A percentile compares a stretch with the other conserved stretches of the same genome.
These are phyloP conservation scores for Anguilla obscura DNA, from an alignment of 2,797 vertebrate genomes.

Conservation along the genomic window DNA sequence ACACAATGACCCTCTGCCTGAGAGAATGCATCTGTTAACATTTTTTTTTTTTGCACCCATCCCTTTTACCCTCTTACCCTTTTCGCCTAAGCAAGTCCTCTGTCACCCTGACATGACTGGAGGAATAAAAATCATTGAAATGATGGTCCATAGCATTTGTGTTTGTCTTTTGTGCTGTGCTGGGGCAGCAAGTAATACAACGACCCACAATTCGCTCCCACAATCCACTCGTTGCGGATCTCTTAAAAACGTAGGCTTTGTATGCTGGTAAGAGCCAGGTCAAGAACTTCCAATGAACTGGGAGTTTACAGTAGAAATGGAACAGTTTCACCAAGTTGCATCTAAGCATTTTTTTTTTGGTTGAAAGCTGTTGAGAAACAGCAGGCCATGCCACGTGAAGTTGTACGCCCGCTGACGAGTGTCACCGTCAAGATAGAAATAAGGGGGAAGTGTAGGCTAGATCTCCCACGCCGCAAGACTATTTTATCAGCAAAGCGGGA, in stretches of 20 bases:
- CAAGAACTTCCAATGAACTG: background rate
- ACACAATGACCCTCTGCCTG: slow-evolving; percentile 15
- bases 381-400: background rate
- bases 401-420: background rate
- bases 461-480: background rate
- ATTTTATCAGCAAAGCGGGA: background rate
- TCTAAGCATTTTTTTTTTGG: too few relatives aligned
- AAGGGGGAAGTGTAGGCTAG: background rate
- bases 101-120: slow-evolving; percentile 49
- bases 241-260: background rate
- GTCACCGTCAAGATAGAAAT: background rate
- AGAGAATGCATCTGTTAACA: slow-evolving; percentile 20
- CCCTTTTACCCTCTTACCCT: slow-evolving; percentile 37
- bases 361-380: too few relatives aligned
- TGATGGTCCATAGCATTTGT: background rate
- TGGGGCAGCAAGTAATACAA: background rate
- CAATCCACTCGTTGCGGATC: background rate
- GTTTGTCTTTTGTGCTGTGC: background rate
- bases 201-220: background rate
- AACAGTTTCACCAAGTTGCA: background rate
- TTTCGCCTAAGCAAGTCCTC: slow-evolving; percentile 36
- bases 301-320: background rate
- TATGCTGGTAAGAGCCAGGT: background rate
- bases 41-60: slow-evolving; percentile 29
- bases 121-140: slow-evolving; percentile 53